Percentiles rank a stretch among this genome's conserved stretches.
Evolutionary conservation across 2,113 vertebrate species (phyloP).

Genomic region (Turdus rufiventris): DNA sequence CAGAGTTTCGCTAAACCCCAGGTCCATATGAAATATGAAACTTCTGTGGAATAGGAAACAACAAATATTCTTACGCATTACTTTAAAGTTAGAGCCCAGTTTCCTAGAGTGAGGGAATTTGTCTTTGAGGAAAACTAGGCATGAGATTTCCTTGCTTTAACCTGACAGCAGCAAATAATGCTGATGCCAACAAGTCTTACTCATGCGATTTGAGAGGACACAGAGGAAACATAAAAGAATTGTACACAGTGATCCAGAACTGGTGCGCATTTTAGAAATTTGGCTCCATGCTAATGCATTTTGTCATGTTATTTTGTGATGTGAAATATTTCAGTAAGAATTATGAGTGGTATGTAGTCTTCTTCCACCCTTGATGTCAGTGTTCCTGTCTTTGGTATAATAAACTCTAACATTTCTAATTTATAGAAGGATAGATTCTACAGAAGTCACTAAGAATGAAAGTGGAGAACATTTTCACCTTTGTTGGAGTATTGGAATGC

Average conservation of each 20-base stretch:
- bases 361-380: background rate
- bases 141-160: background rate
- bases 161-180: background rate
- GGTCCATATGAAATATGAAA: background rate
- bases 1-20: background rate
- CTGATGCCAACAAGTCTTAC: background rate
- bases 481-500: background rate
- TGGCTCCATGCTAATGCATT: background rate
- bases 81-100: background rate
- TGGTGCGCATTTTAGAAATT: background rate
- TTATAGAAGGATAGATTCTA: background rate
- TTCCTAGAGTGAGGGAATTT: background rate
- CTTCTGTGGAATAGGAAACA: background rate
- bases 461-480: background rate
- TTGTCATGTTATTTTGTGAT: background rate
- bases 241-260: background rate
- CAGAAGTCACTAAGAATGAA: background rate
- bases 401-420: background rate
- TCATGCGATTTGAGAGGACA: background rate
- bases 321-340: background rate
- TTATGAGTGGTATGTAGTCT: background rate
- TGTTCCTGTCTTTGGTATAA: background rate
- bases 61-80: background rate
- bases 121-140: background rate
- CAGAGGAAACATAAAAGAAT: background rate